Conservation (phyloP, 2,888 invertebrate species). For the Melinopterus prodromus region DNA sequence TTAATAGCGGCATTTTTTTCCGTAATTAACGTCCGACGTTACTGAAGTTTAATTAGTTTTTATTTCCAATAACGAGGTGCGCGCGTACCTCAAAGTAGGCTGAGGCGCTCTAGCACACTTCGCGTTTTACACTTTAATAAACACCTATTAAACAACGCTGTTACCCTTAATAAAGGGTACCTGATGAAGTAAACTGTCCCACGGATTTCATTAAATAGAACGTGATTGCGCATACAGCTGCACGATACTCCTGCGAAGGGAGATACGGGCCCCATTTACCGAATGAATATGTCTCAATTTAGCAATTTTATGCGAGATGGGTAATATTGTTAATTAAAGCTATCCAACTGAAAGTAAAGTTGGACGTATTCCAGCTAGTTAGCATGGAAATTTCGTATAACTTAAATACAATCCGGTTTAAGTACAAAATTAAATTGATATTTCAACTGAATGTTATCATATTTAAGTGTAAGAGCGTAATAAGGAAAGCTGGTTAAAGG, state of each 20-base stretch:
- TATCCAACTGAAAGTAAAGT: not conserved
- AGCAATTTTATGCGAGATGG: not conserved
- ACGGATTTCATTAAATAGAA: not conserved
- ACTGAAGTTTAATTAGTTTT: not conserved
- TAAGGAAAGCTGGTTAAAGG: too few relatives aligned
- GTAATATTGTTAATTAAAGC: not conserved
- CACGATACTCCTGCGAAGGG: not conserved
- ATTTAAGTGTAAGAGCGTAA: too few relatives aligned
- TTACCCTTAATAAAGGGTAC: not conserved
- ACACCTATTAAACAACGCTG: not conserved
- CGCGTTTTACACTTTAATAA: not conserved
- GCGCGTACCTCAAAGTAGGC: not conserved
- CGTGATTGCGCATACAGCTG: not conserved
- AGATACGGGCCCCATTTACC: not conserved
- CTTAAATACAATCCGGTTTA: too few relatives aligned
- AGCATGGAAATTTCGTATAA: too few relatives aligned
- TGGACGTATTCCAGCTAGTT: too few relatives aligned
- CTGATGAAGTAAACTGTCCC: constrained; percentile 4
- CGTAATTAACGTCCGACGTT: not conserved
- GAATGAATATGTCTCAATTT: not conserved
- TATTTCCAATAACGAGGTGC: not conserved
- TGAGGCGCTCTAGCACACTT: not conserved
- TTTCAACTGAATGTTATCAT: too few relatives aligned
- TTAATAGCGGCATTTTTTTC: not conserved
- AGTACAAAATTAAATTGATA: too few relatives aligned